Evolutionary conservation across 2,797 vertebrate species (phyloP).

Genomic region (Halcyon badia): DNA sequence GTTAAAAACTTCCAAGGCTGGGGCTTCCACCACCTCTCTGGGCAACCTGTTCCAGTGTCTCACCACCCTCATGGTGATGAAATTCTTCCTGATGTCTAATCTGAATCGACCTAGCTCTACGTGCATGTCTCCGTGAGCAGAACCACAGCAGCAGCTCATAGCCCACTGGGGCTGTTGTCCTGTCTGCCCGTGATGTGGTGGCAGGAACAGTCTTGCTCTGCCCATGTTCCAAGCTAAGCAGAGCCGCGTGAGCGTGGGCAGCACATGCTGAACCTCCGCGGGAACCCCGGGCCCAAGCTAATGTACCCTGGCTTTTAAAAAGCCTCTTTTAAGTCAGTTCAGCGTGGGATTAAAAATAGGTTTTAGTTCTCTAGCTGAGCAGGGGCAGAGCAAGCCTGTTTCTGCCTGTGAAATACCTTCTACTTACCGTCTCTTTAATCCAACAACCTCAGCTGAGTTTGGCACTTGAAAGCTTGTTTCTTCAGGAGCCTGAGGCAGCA

Average conservation of each 20-base stretch:
- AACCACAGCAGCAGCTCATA: not conserved
- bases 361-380: not conserved
- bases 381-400: not conserved
- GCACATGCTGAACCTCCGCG: fast-evolving
- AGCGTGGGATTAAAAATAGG: fast-evolving
- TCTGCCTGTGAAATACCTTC: not conserved
- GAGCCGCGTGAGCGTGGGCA: fast-evolving
- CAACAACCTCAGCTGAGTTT: not conserved
- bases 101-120: not conserved
- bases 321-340: not conserved
- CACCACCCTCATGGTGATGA: no score
- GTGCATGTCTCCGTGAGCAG: not conserved
- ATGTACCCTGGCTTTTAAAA: not conserved
- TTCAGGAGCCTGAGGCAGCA: constrained; percentile 21
- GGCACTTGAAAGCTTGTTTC: not conserved
- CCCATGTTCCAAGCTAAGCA: not conserved
- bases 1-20: no score
- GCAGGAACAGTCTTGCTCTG: not conserved
- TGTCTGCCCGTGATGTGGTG: not conserved
- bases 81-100: no score
- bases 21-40: no score
- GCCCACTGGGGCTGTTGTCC: fast-evolving
- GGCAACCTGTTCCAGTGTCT: no score
- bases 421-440: not conserved
- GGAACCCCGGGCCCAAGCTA: not conserved